A percentile compares a stretch with the other conserved stretches of the same genome.
These are phyloP conservation scores for Ptychodera flava DNA, from an alignment of 35 echinoderm and acorn worm genomes.

Conservation along the genomic window DNA sequence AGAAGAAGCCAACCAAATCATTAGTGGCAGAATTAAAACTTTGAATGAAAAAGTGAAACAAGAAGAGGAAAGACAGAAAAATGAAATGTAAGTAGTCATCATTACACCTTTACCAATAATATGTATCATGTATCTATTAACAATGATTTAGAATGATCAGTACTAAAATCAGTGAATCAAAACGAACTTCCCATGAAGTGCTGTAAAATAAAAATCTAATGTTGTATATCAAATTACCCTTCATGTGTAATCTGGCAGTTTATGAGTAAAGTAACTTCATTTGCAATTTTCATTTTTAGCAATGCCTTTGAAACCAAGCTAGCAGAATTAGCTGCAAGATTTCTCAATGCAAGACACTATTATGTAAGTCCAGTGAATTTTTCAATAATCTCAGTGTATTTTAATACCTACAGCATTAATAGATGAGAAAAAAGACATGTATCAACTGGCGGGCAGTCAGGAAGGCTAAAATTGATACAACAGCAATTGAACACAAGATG, in stretches of 20 bases:
- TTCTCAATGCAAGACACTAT: neutral
- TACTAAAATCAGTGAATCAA: no score
- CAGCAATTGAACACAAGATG: no score
- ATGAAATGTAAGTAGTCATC: slow-evolving; percentile 2
- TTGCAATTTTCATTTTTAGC: neutral
- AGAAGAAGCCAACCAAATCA: neutral
- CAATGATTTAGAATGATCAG: neutral
- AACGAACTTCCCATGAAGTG: no score
- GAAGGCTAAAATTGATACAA: no score
- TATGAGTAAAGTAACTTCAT: no score
- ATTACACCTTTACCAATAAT: neutral
- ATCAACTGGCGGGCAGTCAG: no score
- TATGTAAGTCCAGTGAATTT: neutral
- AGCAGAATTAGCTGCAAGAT: neutral
- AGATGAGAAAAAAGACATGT: no score
- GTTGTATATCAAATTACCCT: no score
- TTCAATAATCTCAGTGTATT: no score
- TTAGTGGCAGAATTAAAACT: neutral
- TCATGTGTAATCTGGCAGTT: no score
- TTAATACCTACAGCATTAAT: no score
- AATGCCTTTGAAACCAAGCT: neutral
- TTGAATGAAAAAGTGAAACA: neutral
- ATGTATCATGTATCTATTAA: neutral
- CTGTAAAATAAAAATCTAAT: no score
- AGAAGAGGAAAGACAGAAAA: neutral